A percentile compares a stretch with the other conserved stretches of the same genome.
Evolutionary conservation across 2,797 vertebrate species (phyloP).

Genomic region (Limosa lapponica): DNA sequence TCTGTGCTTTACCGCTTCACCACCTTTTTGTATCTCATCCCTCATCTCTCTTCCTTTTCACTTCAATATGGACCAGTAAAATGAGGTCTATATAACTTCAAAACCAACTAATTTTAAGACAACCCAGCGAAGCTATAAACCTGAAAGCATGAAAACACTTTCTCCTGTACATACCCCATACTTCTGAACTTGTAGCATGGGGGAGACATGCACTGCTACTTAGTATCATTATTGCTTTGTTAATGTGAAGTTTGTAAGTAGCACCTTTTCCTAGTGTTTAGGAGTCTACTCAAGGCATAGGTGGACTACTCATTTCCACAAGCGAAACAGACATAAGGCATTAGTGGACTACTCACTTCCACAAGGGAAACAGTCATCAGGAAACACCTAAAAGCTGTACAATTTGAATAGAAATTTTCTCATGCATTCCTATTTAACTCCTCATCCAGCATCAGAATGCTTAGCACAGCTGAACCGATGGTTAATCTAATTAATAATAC

Average conservation of each 20-base stretch:
- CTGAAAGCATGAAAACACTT: neutral
- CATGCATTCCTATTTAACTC: neutral
- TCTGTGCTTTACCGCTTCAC: neutral
- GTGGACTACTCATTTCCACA: neutral
- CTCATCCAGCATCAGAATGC: neutral
- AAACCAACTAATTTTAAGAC: neutral
- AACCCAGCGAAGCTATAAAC: neutral
- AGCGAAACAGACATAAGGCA: neutral
- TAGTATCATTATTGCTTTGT: neutral
- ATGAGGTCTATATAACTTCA: neutral
- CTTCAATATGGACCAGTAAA: neutral
- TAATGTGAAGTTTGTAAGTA: rapidly evolving
- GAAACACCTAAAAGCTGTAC: neutral
- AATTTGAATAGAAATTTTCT: conserved; percentile 4
- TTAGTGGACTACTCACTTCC: neutral
- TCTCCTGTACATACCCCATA: rapidly evolving
- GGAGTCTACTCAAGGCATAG: neutral
- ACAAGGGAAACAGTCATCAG: neutral
- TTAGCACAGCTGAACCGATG: neutral
- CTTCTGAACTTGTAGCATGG: neutral
- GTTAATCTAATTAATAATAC: neutral
- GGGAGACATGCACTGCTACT: neutral
- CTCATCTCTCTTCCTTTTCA: neutral
- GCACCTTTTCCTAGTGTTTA: neutral
- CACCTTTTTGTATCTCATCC: neutral